Conservation (phyloP, 2,113 vertebrate genomes). For the Fulica atra region DNA sequence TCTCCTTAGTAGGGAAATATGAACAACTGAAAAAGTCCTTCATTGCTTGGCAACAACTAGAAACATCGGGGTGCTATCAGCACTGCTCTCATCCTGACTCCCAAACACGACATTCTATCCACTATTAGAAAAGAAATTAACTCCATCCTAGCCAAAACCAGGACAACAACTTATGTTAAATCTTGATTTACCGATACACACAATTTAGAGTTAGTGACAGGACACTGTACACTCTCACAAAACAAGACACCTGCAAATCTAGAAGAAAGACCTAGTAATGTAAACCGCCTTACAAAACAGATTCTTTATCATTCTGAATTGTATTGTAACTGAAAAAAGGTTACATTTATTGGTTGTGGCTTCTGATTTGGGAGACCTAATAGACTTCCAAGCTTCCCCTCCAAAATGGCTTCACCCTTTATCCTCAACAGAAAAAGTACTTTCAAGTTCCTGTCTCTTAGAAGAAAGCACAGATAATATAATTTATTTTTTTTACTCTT, state of each 20-base stretch:
- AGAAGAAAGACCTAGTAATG: neutral
- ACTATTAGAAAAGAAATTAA: no score
- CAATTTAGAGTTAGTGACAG: neutral
- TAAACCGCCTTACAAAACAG: neutral
- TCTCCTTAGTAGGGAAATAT: no score
- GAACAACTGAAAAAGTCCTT: no score
- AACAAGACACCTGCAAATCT: neutral
- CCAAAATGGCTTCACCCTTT: neutral
- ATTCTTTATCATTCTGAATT: neutral
- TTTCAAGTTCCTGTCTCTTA: neutral
- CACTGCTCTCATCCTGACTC: no score
- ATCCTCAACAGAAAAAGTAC: neutral
- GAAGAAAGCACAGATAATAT: neutral
- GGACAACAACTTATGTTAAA: neutral
- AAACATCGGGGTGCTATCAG: no score
- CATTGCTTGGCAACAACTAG: no score
- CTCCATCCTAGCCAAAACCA: no score
- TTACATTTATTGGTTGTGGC: neutral
- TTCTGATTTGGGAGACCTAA: neutral
- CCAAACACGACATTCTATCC: no score
- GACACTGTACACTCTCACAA: neutral
- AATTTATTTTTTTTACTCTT: neutral
- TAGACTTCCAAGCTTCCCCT: neutral
- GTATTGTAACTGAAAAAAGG: neutral
- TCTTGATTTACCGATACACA: neutral